Evolutionary conservation across 2,113 vertebrate genomes (phyloP), one percentile per base, ranked within the genome.

Genomic region (Nibea albiflora): DNA sequence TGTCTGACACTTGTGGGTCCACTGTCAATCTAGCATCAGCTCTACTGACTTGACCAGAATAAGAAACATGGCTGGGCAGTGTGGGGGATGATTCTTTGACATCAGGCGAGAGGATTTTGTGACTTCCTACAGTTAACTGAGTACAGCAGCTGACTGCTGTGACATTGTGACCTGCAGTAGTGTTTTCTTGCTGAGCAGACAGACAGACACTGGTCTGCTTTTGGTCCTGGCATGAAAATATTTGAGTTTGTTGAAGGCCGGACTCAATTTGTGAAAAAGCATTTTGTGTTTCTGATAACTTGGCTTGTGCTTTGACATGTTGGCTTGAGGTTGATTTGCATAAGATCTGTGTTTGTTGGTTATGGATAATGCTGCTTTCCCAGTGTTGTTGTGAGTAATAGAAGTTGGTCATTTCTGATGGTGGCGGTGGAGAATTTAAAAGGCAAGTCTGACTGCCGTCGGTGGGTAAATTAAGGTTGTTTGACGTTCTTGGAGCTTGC

Each of bases 351-450:
- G 71, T 69, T n/a, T 58, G 76, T 49, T 84, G 73, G 44, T 73
- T 57, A 26, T 6, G 61, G 57, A 22, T 15, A 47, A 5, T 5
- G 60, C 49, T 19, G 67, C 22, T 78, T n/a, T 87, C 82, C 85
- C 78, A 87, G 46, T 58, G 73, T 49, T 74, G 80, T 4, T 88
- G 81, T 16, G 71, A 53, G 35, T 81, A 66, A 77, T 16, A 49
- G 0, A 78, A 47, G 52, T 49, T 68, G 67, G 11, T 84, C 11
- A 71, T 73, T 19, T 91, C 78, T 58, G 71, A 1, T 5, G 68
- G 22, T 11, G 62, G 46, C 44, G 80, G 85, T 56, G 73, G 49
- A 35, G 60, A 39, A 46, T 46, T 19, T 15, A 53, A 58, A 24
- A 79, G 60, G 61, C n/a, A 31, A 0, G 28, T 39, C 31, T 79